Base-by-base conservation (phyloP, 2,113 vertebrate species). In the Bucco capensis region DNA sequence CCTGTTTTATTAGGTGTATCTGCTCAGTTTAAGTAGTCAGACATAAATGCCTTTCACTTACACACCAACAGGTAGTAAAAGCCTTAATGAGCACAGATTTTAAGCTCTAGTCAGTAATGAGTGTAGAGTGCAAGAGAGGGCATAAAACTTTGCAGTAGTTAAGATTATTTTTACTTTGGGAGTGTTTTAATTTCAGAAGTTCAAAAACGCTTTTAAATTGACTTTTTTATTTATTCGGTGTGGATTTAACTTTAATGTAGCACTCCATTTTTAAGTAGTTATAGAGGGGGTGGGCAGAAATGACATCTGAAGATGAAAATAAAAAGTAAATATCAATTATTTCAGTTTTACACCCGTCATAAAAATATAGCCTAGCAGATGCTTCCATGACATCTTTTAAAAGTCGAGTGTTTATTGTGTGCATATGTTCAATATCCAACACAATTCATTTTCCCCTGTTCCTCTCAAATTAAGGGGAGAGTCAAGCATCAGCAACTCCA, bases 391-490 rank as follows among this genome's bases (percentile, higher is more conserved):
- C 58, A 89, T 92, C 83, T 76, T 95, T 93, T 90, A 89, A 92
- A 96, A 95, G 40, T 73, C 9, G 83, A 13, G 75, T 95, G 89
- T 96, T 96, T 92, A 96, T 86, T 93, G 75, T 94, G 60, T 88
- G 81, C 88, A 89, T 96, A 95, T 95, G 91, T 94, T 96, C 92
- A 91, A 75, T 79, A 93, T 87, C 14, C 57, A 93, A 87, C 66
- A 62, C 85, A 95, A 97, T 92, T 96, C 92, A 86, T 92, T 94
- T 95, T 92, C 71, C 70, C 96, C 76, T 89, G 74, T 96, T 96
- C 80, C 83, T 89, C 75, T 84, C 83, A 73, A 88, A 94, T 92
- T 89, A 97, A 94, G 50, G 28, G 30, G 89, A 88, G 93, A 94
- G 54, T 62, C 12, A 81, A 90, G 54, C 65, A 54, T 82, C 84